These are phyloP conservation scores for Drosophila mayaguana DNA, from an alignment of 2,888 invertebrate genomes.

Conservation along the genomic window DNA sequence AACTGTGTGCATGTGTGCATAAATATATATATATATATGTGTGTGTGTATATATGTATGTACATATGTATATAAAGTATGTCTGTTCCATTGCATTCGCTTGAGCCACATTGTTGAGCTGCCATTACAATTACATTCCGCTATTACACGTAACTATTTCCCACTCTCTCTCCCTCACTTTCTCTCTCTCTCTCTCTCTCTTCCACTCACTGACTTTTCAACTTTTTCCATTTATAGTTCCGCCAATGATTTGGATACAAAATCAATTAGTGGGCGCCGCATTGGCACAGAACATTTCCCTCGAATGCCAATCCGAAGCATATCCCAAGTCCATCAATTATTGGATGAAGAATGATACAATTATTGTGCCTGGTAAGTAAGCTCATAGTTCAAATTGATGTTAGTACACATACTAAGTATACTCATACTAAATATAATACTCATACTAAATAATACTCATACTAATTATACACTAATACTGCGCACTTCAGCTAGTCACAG, in stretches of 20 bases:
- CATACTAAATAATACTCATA: not conserved
- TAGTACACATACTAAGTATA: not conserved
- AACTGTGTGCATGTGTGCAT: not conserved
- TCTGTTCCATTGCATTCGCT: conserved; percentile 24
- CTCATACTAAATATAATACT: not conserved
- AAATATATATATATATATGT: too few relatives aligned
- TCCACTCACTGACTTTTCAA: not conserved
- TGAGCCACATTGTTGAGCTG: conserved; percentile 46
- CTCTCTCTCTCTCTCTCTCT: not conserved
- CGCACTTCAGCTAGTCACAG: too few relatives aligned
- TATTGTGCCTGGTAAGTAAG: conserved; percentile 87
- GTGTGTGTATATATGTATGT: too few relatives aligned
- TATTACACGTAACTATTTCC: conserved; percentile 26
- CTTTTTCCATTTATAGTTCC: conserved; percentile 86
- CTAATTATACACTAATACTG: too few relatives aligned
- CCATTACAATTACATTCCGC: conserved; percentile 48
- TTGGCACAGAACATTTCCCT: conserved; percentile 89
- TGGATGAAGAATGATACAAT: conserved; percentile 89
- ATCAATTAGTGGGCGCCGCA: conserved; percentile 90
- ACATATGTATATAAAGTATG: not conserved
- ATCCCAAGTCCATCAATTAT: conserved; percentile 90
- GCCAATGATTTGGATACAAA: conserved; percentile 90
- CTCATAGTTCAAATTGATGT: too few relatives aligned
- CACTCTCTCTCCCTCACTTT: not conserved
- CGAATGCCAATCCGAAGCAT: conserved; percentile 90